Evolutionary conservation across 2,113 vertebrate genomes (phyloP), one percentile per base, ranked within the genome.

Genomic region (Lipophrys pholis): DNA sequence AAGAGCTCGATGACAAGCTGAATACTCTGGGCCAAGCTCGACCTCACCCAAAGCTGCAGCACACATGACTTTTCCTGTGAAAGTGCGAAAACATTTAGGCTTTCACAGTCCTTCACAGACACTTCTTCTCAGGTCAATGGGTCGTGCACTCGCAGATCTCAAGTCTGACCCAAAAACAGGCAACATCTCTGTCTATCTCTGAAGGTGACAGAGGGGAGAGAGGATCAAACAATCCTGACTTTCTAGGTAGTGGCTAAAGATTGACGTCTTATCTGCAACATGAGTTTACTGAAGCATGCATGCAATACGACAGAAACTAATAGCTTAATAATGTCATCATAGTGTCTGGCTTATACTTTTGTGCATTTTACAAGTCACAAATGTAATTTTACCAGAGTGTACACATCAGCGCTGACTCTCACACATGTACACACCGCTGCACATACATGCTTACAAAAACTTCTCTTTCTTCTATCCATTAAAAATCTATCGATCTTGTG

Each of bases 401-500:
- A 52, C 68, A 69, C 53, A 55, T 11, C 69, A 0, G 8, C 45
- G 35, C 56, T 39, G 56, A 11, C 39, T 30, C 49, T 43, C 38
- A 64, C 12, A 63, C 54, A 40, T 52, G 68, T 77, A 72, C 41
- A 48, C 30, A 2, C 69, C 60, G 48, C 78, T 65, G 68, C 65
- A 83, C 77, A 76, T 69, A 72, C 53, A 17, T 69, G 35, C 53
- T 87, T 89, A 78, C 58, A 90, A 86, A 87, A 91, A 84, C 81
- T 64, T 88, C 65, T 76, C 78, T 87, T 88, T 89, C 79, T 87
- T 88, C 87, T 79, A 81, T 89, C 85, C 86, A 76, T 88, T 80
- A 84, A 87, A 87, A 85, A 91, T 75, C 54, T 72, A 91, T 91
- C 78, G 82, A 93, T 92, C 88, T 78, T 83, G 73, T 71, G 73